Percentiles rank a stretch among this genome's conserved stretches.
Conservation (phyloP, 2,797 vertebrate genomes). For the Hyperoplus immaculatus region DNA sequence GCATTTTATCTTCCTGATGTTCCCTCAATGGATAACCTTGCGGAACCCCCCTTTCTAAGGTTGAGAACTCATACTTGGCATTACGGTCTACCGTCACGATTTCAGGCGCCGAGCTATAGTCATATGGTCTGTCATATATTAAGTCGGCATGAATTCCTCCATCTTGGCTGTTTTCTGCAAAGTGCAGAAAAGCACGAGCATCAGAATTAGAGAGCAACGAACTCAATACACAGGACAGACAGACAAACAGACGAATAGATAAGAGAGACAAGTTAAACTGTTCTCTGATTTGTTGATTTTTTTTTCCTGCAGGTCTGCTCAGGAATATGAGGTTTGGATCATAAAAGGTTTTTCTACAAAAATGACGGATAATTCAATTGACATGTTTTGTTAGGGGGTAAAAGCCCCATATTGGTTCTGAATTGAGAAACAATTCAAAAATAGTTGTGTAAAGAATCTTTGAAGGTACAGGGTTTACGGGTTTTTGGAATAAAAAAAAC, state of each 20-base stretch:
- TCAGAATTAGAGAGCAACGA: conserved; percentile 88
- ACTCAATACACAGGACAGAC: conserved; percentile 86
- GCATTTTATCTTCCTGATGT: conserved; percentile 94
- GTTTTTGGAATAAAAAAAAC: conserved; percentile 30
- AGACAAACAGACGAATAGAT: conserved; percentile 86
- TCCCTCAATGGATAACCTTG: conserved; percentile 90
- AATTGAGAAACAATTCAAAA: conserved; percentile 39
- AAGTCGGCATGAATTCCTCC: conserved; percentile 90
- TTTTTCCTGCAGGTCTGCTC: conserved; percentile 58
- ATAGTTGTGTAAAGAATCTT: conserved; percentile 22
- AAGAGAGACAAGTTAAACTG: conserved; percentile 83
- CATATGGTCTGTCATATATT: conserved; percentile 90
- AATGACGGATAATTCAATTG: conserved; percentile 49
- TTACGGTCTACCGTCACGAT: conserved; percentile 91
- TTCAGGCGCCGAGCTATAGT: conserved; percentile 89
- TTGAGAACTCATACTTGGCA: conserved; percentile 92
- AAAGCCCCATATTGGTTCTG: conserved; percentile 23
- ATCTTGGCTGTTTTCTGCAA: conserved; percentile 93
- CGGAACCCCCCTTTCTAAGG: conserved; percentile 90
- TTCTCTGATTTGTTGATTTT: conserved; percentile 71
- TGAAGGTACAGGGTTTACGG: conserved; percentile 34
- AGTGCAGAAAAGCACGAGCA: conserved; percentile 86
- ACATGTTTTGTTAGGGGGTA: conserved; percentile 23
- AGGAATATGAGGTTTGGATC: conserved; percentile 51
- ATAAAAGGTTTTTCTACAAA: conserved; percentile 28